phyloP scores from a whole-genome alignment of 2,797 vertebrate genomes.

The Dallia pectoralis region DNA sequence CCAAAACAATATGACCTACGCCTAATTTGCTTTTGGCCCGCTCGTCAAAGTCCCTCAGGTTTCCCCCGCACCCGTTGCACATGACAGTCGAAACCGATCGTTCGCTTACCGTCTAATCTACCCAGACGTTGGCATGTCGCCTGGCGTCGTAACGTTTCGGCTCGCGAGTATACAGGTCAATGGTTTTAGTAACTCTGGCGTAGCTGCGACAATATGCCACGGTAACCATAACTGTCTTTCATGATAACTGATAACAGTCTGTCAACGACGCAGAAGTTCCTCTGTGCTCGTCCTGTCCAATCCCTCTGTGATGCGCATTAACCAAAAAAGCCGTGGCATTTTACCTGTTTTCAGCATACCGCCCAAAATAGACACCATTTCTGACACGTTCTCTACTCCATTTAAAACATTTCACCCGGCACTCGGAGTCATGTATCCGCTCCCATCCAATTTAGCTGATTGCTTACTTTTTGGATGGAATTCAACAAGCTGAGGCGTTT shows the following conservation, averaged over 20 bases:
- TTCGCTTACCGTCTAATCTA: too few species aligned
- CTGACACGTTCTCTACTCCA: constrained; percentile 27
- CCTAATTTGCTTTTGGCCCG: too few species aligned
- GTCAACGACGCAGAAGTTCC: background rate
- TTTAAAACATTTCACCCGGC: constrained; percentile 41
- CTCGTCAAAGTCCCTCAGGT: too few species aligned
- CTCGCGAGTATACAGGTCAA: background rate
- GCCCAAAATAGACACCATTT: constrained; percentile 32
- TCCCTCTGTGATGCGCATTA: constrained; percentile 4
- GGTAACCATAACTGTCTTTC: constrained; percentile 7
- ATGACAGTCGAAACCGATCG: too few species aligned
- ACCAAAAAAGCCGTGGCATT: constrained; percentile 17
- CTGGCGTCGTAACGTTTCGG: too few species aligned
- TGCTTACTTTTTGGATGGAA: constrained; percentile 67
- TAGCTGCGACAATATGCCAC: background rate
- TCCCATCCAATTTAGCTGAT: constrained; percentile 72
- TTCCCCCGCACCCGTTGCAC: too few species aligned
- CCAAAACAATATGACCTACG: too few species aligned
- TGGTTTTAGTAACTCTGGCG: background rate
- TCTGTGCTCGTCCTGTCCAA: background rate
- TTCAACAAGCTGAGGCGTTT: constrained; percentile 68
- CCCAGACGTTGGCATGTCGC: too few species aligned
- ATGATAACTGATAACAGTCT: background rate
- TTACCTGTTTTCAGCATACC: constrained; percentile 37
- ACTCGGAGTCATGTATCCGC: constrained; percentile 46